Conservation (phyloP, 2,797 vertebrate genomes). For the Telmatherina bonti region DNA sequence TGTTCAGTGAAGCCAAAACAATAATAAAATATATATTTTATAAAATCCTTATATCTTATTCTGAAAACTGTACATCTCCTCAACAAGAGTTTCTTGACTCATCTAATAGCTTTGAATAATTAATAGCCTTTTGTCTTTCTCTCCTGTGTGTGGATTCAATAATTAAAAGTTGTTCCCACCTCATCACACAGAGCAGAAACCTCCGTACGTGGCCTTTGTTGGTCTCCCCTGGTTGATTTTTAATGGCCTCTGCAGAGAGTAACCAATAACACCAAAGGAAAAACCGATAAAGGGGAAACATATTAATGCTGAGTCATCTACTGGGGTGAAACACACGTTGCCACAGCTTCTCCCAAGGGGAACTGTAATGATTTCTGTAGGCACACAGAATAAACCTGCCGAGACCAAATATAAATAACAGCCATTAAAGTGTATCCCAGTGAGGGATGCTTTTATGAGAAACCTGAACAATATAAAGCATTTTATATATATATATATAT, state of each 20-base stretch:
- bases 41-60: background rate
- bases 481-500: too few species aligned
- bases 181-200: conserved; percentile 35
- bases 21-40: conserved; percentile 10
- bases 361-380: conserved; percentile 76
- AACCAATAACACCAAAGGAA: conserved; percentile 58
- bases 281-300: conserved; percentile 57
- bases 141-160: conserved; percentile 25
- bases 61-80: background rate
- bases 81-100: background rate
- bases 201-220: conserved; percentile 8
- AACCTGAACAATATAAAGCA: conserved; percentile 68
- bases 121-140: conserved; percentile 14
- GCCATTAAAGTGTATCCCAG: conserved; percentile 72
- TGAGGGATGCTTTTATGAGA: conserved; percentile 69
- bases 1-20: background rate
- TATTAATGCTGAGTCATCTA: conserved; percentile 75
- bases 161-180: conserved; percentile 34
- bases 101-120: conserved; percentile 26
- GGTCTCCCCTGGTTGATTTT: conserved; percentile 52
- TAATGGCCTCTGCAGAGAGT: conserved; percentile 64
- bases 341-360: conserved; percentile 53
- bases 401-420: conserved; percentile 74
- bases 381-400: conserved; percentile 72
- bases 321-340: conserved; percentile 48